phyloP scores from a whole-genome alignment of 2,113 vertebrate species.

The Diglossa brunneiventris region DNA sequence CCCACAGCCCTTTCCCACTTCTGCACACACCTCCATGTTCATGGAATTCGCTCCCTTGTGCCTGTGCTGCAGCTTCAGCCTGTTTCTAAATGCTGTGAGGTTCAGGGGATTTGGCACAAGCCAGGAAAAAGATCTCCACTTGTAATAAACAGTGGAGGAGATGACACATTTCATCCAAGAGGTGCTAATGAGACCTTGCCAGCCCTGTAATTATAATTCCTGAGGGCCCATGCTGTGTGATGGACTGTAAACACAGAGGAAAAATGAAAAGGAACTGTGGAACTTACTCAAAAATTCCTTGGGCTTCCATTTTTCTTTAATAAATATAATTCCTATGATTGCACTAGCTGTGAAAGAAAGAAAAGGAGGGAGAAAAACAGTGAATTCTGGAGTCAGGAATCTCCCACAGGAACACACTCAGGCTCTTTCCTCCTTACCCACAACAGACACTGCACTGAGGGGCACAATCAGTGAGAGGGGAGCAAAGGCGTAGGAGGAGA shows the following conservation, averaged over 20 bases:
- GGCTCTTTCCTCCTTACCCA: slow-evolving; percentile 74
- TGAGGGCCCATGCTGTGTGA: background rate
- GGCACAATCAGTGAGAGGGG: slow-evolving; percentile 89
- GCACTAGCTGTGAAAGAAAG: slow-evolving; percentile 80
- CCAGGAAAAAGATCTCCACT: background rate
- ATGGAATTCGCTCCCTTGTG: background rate
- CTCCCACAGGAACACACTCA: background rate
- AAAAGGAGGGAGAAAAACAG: background rate
- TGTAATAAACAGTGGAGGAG: background rate
- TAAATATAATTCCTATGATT: slow-evolving; percentile 93
- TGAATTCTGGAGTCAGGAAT: background rate
- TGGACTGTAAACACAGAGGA: background rate
- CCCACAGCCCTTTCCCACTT: background rate
- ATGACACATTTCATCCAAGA: background rate
- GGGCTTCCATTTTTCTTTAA: slow-evolving; percentile 90
- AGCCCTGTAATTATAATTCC: background rate
- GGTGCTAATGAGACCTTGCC: background rate
- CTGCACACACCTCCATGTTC: background rate
- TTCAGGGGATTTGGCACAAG: background rate
- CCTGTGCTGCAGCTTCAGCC: background rate
- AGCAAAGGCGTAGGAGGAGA: slow-evolving; percentile 91
- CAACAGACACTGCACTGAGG: slow-evolving; percentile 87
- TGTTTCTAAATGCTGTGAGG: background rate
- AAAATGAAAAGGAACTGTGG: background rate
- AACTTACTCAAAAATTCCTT: slow-evolving; percentile 94